Evolutionary conservation across 2,797 vertebrate genomes (phyloP).

Genomic region (Anguilla obscura): DNA sequence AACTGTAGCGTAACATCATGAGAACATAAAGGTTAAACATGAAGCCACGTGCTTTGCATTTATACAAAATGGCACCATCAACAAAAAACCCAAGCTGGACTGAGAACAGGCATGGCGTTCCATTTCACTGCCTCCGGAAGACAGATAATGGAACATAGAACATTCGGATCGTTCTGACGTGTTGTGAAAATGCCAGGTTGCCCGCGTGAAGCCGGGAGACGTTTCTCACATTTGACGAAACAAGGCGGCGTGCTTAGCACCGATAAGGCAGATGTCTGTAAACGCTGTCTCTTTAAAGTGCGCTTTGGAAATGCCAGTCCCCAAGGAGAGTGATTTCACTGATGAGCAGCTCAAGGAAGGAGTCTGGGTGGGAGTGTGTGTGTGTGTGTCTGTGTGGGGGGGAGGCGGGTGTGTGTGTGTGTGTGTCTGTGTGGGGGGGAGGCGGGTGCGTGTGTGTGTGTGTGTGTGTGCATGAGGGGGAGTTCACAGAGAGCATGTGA

Average conservation of each 20-base stretch:
- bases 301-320: constrained; percentile 36
- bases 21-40: not conserved
- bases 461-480: not conserved
- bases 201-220: not conserved
- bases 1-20: not conserved
- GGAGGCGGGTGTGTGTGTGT: constrained; percentile 9
- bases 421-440: not conserved
- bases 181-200: not conserved
- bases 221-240: not conserved
- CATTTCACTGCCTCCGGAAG: not conserved
- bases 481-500: not conserved
- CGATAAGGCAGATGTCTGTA: constrained; percentile 19
- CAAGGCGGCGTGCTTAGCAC: not conserved
- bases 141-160: not conserved
- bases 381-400: not conserved
- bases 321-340: constrained; percentile 46
- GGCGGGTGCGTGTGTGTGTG: not conserved
- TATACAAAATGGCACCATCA: not conserved
- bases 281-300: constrained; percentile 42
- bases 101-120: not conserved
- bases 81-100: not conserved
- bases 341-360: constrained; percentile 43
- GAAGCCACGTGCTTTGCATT: not conserved
- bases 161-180: not conserved
- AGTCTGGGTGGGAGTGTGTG: constrained; percentile 20